Evolutionary conservation across 2,888 invertebrate genomes (phyloP).

Genomic region (Philereme vetulata): DNA sequence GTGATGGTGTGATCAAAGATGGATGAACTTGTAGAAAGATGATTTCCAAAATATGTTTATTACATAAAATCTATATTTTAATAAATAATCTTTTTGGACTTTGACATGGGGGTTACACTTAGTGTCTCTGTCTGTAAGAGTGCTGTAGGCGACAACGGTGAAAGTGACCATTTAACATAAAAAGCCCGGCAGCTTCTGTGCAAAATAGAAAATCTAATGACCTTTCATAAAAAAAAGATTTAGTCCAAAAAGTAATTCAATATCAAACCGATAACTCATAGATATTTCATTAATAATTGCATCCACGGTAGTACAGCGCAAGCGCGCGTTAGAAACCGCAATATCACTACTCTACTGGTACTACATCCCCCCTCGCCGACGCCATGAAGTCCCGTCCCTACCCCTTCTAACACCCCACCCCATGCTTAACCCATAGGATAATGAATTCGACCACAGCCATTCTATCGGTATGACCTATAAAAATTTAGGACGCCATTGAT

Average conservation of each 20-base stretch:
- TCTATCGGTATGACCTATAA: conserved; percentile 75
- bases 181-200: too few relatives aligned
- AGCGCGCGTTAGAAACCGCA: conserved; percentile 74
- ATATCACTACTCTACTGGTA: conserved; percentile 78
- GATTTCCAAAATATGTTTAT: too few relatives aligned
- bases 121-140: too few relatives aligned
- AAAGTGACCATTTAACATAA: too few relatives aligned
- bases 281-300: conserved; percentile 41
- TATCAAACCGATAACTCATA: conserved; percentile 2
- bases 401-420: conserved; percentile 47
- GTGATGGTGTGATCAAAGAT: too few relatives aligned
- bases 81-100: too few relatives aligned
- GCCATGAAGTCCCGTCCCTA: conserved; percentile 67
- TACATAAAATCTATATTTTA: too few relatives aligned
- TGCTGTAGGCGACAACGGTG: too few relatives aligned
- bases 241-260: neutral
- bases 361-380: conserved; percentile 73
- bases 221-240: neutral
- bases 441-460: conserved; percentile 73
- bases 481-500: conserved; percentile 71
- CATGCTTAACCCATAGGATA: conserved; percentile 67
- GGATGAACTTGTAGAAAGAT: too few relatives aligned
- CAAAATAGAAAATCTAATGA: too few relatives aligned
- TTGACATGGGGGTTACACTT: too few relatives aligned
- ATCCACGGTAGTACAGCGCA: conserved; percentile 55